Percentiles rank a stretch among this genome's conserved stretches.
Conservation (phyloP, 2,797 vertebrate genomes). For the Tachyglossus aculeatus region DNA sequence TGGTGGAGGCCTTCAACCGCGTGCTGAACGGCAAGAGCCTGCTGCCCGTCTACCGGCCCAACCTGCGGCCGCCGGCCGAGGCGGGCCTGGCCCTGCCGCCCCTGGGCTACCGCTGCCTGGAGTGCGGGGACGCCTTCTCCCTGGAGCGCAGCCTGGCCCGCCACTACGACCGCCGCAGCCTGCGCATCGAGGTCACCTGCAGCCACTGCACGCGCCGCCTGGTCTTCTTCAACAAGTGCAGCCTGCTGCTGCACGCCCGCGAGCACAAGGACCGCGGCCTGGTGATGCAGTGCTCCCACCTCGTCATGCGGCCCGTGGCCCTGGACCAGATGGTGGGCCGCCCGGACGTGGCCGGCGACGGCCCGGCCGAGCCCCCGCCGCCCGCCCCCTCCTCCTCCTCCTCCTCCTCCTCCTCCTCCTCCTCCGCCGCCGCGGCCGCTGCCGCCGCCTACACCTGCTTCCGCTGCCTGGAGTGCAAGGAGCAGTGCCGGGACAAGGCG, state of each 20-base stretch:
- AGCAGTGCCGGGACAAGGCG: constrained; percentile 84
- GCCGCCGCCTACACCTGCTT: constrained; percentile 67
- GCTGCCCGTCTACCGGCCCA: constrained; percentile 90
- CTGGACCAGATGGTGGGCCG: constrained; percentile 95
- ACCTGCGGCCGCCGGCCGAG: constrained; percentile 84
- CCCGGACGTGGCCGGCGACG: constrained; percentile 78
- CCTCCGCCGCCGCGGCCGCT: constrained; percentile 5
- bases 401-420: constrained; percentile 76
- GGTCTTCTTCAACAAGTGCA: constrained; percentile 98
- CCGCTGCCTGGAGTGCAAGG: constrained; percentile 89
- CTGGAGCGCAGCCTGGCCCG: constrained; percentile 90
- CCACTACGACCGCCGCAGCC: constrained; percentile 93
- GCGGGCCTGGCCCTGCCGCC: constrained; percentile 86
- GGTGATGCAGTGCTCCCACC: constrained; percentile 97
- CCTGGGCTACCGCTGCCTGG: constrained; percentile 90
- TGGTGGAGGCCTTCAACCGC: constrained; percentile 96
- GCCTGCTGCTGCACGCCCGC: constrained; percentile 90
- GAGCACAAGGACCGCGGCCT: constrained; percentile 96
- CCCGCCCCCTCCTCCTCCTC: constrained; percentile 71
- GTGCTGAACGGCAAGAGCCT: constrained; percentile 97
- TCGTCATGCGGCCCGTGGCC: constrained; percentile 92
- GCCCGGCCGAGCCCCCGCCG: constrained; percentile 33
- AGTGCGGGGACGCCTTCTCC: constrained; percentile 93
- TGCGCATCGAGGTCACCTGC: constrained; percentile 96
- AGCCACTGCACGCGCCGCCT: constrained; percentile 94